Base-by-base conservation (phyloP, 2,113 vertebrate species). In the Alexandromys fortis region DNA sequence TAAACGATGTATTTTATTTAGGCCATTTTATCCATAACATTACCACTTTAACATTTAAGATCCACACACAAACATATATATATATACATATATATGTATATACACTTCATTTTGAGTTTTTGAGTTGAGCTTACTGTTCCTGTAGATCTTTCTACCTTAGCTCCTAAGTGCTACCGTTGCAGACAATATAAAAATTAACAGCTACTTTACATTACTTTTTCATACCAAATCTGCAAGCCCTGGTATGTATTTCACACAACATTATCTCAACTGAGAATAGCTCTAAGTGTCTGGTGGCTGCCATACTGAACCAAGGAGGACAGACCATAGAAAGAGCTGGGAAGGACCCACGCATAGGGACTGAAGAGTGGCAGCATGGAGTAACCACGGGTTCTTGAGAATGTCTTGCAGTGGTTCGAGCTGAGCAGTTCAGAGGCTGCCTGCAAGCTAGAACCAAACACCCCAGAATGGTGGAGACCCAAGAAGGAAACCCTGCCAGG, bases 11-110 rank as follows among this genome's bases (percentile, higher is more conserved):
- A 58, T 88, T 87, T 94, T 90, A 67, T 77, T 67, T 93, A 91
- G 65, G 30, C 24, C 76, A 86, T 11, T 77, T 47, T 58, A 81
- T 65, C 83, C 75, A 61, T 73, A 95, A 79, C 45, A 79, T 90
- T 92, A 94, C 45, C 35, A 55, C 78, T 97, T 95, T 65, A 77
- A 88, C 35, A 76, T 95, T 75, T 61, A 72, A 94, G 67, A n/a
- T 30, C 16, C 79, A 26, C n/a, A 61, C 21, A 83, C 14, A 65
- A 4, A 85, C 72, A 30, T 3, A 85, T n/a, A 42, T 24, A 75
- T 24, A 26, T 16, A 79, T 1, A 45, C 4, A 45, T 45, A 45
- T 45, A 45, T 45, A 45, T 45, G 4, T 45, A 45, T 42, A 42
- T 42, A 42, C 3, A 82, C 17, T 30, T 45, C 42, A 45, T 45